Evolutionary conservation across 2,797 vertebrate species (phyloP), one percentile per base, ranked within the genome.

Genomic region (Macropodus opercularis): DNA sequence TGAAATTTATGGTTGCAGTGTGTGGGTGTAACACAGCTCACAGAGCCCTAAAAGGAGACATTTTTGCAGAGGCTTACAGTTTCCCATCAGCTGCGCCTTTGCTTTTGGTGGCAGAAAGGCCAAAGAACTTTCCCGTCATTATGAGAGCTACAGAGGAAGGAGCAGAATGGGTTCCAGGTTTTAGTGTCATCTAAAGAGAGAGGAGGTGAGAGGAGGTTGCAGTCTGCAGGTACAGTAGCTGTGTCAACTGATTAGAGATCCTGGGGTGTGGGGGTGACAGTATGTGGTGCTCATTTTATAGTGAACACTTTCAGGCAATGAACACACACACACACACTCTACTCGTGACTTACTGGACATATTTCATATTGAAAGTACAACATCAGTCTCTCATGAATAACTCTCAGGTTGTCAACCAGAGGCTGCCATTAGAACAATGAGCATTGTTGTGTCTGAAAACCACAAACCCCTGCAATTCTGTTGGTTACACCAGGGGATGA

Each of bases 111-210:
- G 74, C 78, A 78, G 64, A 57, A 58, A 67, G 69, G 72, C 77
- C 67, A 72, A 63, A 84, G 52, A 73, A 79, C 69, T 84, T 89
- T 90, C 74, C 84, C 71, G 72, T 88, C 86, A 89, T 91, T 88
- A 88, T 62, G 43, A 85, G 71, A 66, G 65, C 64, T 81, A 38
- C 53, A 71, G 75, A 72, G 77, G 69, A 77, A 81, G 81, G 74
- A 63, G 71, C 64, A 81, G 89, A 85, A 90, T 91, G 72, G 85
- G 88, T 90, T 90, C 86, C 85, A 89, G 88, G 83, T 88, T 87
- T 75, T 59, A 64, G 79, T 86, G 79, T 77, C 81, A 87, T 87
- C 67, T 70, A 39, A 38, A 34, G 36, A 36, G 54, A 77, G 58
- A 70, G 56, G 54, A n/a, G 72, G 27, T 18, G 57, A 49, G 24